A percentile compares a stretch with the other conserved stretches of the same genome.
These are phyloP conservation scores for Coecobrya sp. DNA, from an alignment of 2,888 invertebrate genomes.

Conservation along the genomic window DNA sequence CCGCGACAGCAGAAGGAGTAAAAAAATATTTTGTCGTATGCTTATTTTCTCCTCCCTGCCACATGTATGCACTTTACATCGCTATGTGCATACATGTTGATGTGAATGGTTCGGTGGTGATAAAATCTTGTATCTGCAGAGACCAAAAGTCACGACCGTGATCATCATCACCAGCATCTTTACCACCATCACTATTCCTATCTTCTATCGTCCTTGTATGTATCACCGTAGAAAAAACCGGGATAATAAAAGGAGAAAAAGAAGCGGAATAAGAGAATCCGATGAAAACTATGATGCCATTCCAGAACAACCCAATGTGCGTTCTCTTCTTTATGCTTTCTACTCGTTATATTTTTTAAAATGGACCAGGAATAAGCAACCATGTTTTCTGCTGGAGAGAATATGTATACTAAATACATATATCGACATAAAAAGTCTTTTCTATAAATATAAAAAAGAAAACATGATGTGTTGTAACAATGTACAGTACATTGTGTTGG, in stretches of 20 bases:
- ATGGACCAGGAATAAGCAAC: slow-evolving; percentile 18
- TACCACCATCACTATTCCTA: neutral
- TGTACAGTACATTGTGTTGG: slow-evolving; percentile 16
- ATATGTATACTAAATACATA: neutral
- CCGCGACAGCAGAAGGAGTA: neutral
- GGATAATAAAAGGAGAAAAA: slow-evolving; percentile 43
- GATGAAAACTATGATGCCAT: slow-evolving; percentile 60
- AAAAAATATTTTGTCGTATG: slow-evolving; percentile 34
- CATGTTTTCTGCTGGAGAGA: neutral
- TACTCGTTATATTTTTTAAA: slow-evolving; percentile 56
- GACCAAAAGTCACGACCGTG: slow-evolving; percentile 75
- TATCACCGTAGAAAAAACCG: neutral
- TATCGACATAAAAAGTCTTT: neutral
- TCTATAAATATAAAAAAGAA: neutral
- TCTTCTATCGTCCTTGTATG: slow-evolving; percentile 52
- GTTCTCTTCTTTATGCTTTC: slow-evolving; percentile 61
- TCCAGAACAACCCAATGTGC: neutral
- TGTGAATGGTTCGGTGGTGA: slow-evolving; percentile 54
- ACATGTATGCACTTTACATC: slow-evolving; percentile 42
- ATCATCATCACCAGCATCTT: slow-evolving; percentile 50
- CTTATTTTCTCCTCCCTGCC: slow-evolving; percentile 32
- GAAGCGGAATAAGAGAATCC: slow-evolving; percentile 40
- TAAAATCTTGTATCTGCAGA: slow-evolving; percentile 62
- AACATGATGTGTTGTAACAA: neutral
- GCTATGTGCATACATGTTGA: neutral